phyloP scores from a whole-genome alignment of 2,888 invertebrate species.

The Auanema sp. region DNA sequence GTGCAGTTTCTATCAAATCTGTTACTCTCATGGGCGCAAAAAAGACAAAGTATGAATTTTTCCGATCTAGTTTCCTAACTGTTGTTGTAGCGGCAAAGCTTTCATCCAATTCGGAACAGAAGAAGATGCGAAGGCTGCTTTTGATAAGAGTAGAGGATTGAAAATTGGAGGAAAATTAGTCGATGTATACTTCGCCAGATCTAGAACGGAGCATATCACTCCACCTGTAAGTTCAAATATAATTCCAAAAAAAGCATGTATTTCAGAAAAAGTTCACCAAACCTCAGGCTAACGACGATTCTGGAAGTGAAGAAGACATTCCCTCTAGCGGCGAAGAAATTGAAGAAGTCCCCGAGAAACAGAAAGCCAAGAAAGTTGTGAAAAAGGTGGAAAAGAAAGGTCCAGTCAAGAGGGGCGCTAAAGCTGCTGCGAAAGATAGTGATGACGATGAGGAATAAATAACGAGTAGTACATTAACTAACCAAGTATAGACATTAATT shows the following conservation, averaged over 20 bases:
- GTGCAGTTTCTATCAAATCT: conserved; percentile 16
- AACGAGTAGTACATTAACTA: no score
- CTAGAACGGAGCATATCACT: neutral
- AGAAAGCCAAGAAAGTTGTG: conserved; percentile 20
- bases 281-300: conserved; percentile 21
- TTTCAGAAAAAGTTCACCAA: neutral
- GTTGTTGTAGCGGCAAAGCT: conserved; percentile 21
- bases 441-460: no score
- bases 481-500: no score
- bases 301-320: conserved; percentile 39
- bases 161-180: conserved; percentile 32
- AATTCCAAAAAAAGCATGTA: neutral
- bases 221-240: no score
- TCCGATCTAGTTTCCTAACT: neutral
- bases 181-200: conserved; percentile 36
- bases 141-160: conserved; percentile 44
- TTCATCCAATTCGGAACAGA: conserved; percentile 46
- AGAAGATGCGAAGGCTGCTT: conserved; percentile 48
- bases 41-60: conserved; percentile 1
- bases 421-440: no score
- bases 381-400: conserved; percentile 39
- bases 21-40: neutral
- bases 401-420: conserved; percentile 13
- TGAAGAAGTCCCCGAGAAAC: conserved; percentile 41
- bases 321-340: conserved; percentile 45